These are phyloP conservation scores for Hypsopygia costalis DNA, from an alignment of 2,888 invertebrate species.

Conservation along the genomic window DNA sequence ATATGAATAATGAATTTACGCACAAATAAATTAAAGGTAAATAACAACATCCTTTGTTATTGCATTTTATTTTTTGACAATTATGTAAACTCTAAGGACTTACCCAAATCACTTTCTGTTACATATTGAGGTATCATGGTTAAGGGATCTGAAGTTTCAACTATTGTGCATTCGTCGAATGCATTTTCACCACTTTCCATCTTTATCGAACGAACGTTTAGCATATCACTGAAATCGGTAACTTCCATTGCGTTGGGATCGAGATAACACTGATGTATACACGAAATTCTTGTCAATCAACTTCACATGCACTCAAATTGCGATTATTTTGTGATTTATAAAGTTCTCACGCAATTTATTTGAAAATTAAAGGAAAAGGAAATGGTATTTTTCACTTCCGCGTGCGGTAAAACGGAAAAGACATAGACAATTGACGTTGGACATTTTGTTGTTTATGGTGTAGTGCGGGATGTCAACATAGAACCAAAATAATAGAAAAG, in stretches of 20 bases:
- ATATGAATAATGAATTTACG: too few species aligned
- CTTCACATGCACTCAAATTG: constrained; percentile 4
- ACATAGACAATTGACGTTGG: constrained; percentile 30
- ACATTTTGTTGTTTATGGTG: too few species aligned
- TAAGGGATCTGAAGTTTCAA: constrained; percentile 49
- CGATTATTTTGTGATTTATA: constrained; percentile 16
- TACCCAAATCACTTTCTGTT: constrained; percentile 71
- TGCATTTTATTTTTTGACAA: not conserved
- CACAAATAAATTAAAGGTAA: too few species aligned
- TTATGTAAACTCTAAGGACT: constrained; percentile 15
- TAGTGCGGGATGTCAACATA: not conserved
- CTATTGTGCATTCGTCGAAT: constrained; percentile 45
- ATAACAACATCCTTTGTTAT: too few species aligned
- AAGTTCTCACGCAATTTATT: constrained; percentile 39
- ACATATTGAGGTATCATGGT: constrained; percentile 72
- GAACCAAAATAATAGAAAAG: not conserved
- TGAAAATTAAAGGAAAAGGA: constrained; percentile 65
- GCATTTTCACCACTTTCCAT: constrained; percentile 59
- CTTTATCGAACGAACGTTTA: constrained; percentile 63
- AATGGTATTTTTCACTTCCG: constrained; percentile 68
- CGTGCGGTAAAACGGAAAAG: constrained; percentile 56
- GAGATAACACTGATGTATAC: not conserved
- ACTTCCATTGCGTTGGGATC: constrained; percentile 50
- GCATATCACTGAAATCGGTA: constrained; percentile 61
- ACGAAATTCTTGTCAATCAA: not conserved